Base-by-base conservation (phyloP, 1,140 invertebrate species). In the Dreissena rostriformis region DNA sequence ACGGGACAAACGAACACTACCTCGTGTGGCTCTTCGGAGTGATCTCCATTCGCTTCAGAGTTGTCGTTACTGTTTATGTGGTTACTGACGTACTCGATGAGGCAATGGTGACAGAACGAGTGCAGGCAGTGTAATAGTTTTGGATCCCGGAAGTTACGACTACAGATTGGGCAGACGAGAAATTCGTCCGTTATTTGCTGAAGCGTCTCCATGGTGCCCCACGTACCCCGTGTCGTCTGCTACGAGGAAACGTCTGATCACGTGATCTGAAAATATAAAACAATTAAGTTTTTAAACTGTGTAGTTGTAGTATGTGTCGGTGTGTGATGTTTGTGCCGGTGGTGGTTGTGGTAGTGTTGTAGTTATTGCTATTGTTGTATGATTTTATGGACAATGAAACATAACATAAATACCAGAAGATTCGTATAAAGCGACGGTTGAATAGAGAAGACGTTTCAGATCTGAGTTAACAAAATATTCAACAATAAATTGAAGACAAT, bases 11-110 rank as follows among this genome's bases (percentile, higher is more conserved):
- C 77, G 15, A 96, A 92, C 52, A 72, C 71, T 24, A 66, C 66
- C 26, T 29, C 65, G 49, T 26, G 22, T 57, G n/a, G 66, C 24
- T 63, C 65, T 10, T 85, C 79, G 14, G 28, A 7, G n/a, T 24
- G n/a, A 12, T 70, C 39, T 55, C 19, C 73, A 49, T 68, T 72
- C 51, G 77, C 51, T 14, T 67, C 73, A 29, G 52, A 15, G 19
- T 39, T 51, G 10, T 67, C 74, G 29, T 81, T 24, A 73, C 68
- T 88, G 7, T 92, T 93, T 84, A 94, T 92, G 84, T 95, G 93
- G 85, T 95, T 94, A 22, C 93, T 92, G 65, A 96, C 91, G 89
- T 95, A 82, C 55, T 75, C 72, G 26, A 94, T 93, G 15, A 96
- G 93, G 86, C 96, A 96, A 12, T 93, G 88, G 28, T 94, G 89